Base-by-base conservation (phyloP, 2,888 invertebrate species). In the Schizotus pectinicornis region DNA sequence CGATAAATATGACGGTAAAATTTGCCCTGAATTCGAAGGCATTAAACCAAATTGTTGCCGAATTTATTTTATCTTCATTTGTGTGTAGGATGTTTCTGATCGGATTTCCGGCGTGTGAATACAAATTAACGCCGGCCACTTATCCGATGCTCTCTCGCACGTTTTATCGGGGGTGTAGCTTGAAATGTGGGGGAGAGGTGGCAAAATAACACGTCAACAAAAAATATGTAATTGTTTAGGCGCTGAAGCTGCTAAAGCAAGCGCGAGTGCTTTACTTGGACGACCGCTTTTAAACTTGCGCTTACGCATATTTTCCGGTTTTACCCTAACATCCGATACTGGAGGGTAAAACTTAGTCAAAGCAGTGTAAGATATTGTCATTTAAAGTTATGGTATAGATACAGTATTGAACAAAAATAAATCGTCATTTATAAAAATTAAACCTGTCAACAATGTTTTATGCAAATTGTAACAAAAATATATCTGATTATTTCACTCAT, bases 21-120 rank as follows among this genome's bases (percentile, higher is more conserved):
- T 22, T 22, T 22, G 3, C 22, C 14, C 36, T 51, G 42, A 51
- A 42, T 51, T 43, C 30, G 14, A 30, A 35, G 51, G 42, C 22
- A 22, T 5, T 22, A 43, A 43, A 33, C 43, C 45, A 56, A 56
- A 56, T 50, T 42, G 56, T 45, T 39, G 39, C 33, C 12, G 43
- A 43, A 57, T 46, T 57, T 51, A 51, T 57, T 57, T 57, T 51
- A 57, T 51, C 51, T 57, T 47, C 46, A 57, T 57, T 41, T 41
- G 41, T 46, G 46, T 51, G 41, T 31, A 42, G 56, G 46, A 41
- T 51, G 51, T 51, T 59, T 50, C 54, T 59, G 59, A 59, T 59
- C 59, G 59, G 59, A 59, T 59, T 59, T 54, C 43, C 53, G 48
- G 53, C 47, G 58, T 50, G 54, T 59, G 59, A 59, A 59, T 59